Evolutionary conservation across 2,113 vertebrate species (phyloP).

Genomic region (Aptenodytes patagonicus): DNA sequence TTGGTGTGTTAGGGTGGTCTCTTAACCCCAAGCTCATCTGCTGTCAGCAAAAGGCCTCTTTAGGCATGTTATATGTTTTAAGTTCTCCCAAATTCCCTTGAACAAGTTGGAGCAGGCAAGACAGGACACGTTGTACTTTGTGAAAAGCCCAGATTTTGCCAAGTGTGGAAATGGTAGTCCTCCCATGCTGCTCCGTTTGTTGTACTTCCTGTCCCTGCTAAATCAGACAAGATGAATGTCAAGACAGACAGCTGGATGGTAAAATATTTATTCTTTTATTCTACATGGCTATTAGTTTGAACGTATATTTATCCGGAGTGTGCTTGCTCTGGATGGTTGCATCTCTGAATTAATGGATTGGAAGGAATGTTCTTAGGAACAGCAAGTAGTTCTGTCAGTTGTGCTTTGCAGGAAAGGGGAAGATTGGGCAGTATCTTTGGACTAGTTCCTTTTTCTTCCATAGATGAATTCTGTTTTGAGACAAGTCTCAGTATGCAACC

Average conservation of each 20-base stretch:
- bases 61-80: not conserved
- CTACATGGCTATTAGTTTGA: not conserved
- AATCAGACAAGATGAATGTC: not conserved
- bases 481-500: not conserved
- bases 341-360: not conserved
- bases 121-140: not conserved
- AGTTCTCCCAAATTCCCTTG: not conserved
- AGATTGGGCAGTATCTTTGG: not conserved
- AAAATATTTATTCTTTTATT: not conserved
- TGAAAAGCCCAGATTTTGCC: not conserved
- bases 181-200: not conserved
- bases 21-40: not conserved
- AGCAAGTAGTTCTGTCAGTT: not conserved
- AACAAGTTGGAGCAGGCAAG: not conserved
- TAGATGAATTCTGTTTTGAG: not conserved
- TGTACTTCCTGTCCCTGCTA: not conserved
- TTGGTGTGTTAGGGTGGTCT: not conserved
- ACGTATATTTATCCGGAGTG: not conserved
- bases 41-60: not conserved
- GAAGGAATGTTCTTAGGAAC: not conserved
- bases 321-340: not conserved
- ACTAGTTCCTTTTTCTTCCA: not conserved
- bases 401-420: not conserved
- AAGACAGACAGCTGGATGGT: not conserved
- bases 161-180: not conserved